A percentile compares a stretch with the other conserved stretches of the same genome.
Conservation (phyloP, 2,797 vertebrate genomes). For the Champsocephalus gunnari region DNA sequence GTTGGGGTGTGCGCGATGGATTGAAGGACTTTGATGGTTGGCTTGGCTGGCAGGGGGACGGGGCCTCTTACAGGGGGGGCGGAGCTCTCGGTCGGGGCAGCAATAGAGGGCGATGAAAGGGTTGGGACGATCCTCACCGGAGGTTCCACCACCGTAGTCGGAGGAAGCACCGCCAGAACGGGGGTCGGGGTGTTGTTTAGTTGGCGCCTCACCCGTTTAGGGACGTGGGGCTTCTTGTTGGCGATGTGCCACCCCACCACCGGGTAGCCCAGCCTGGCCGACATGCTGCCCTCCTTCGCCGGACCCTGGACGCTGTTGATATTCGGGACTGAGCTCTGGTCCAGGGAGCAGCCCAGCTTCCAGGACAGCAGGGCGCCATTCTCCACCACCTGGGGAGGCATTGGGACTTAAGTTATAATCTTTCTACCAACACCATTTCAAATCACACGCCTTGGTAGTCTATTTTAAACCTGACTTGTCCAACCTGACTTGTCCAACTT, state of each 20-base stretch:
- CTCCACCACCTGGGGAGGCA: slow-evolving; percentile 86
- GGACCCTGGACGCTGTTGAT: slow-evolving; percentile 92
- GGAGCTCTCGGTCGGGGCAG: slow-evolving; percentile 90
- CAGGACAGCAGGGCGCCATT: slow-evolving; percentile 96
- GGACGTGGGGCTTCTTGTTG: slow-evolving; percentile 94
- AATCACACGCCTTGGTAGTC: no score
- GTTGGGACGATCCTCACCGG: slow-evolving; percentile 93
- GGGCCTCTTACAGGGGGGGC: slow-evolving; percentile 92
- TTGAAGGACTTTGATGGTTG: slow-evolving; percentile 91
- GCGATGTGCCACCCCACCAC: slow-evolving; percentile 99
- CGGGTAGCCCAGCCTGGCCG: slow-evolving; percentile 93
- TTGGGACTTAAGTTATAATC: not conserved
- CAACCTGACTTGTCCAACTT: no score
- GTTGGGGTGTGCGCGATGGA: slow-evolving; percentile 91
- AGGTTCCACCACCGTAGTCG: slow-evolving; percentile 90
- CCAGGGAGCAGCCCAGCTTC: slow-evolving; percentile 95
- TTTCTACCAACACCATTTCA: not conserved
- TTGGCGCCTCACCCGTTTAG: slow-evolving; percentile 92
- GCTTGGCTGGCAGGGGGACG: slow-evolving; percentile 90
- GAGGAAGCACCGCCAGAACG: slow-evolving; percentile 85
- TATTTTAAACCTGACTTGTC: no score
- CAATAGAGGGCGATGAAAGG: slow-evolving; percentile 92
- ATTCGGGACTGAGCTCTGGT: slow-evolving; percentile 93
- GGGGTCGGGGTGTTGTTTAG: slow-evolving; percentile 94
- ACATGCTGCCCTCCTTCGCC: slow-evolving; percentile 95